Base-by-base conservation (phyloP, 2,113 vertebrate genomes). In the Mobula birostris region DNA sequence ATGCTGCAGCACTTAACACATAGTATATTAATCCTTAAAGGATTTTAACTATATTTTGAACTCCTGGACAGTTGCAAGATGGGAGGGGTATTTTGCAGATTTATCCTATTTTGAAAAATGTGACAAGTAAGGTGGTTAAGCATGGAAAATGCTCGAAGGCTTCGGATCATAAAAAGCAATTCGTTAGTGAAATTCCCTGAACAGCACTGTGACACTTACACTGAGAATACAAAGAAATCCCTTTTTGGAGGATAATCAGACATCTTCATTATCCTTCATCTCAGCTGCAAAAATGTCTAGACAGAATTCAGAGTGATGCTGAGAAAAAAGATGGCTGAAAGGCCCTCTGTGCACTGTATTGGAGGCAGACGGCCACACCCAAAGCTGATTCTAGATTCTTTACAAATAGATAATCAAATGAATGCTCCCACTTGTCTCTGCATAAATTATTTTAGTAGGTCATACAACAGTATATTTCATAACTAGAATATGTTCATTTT, bases 301-400 rank as follows among this genome's bases (percentile, higher is more conserved):
- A 97, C 96, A 96, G 96, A 95, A 96, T 94, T 72, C 12, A 93
- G 66, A 29, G 94, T 94, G 95, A 96, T 96, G 95, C 96, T 94
- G 95, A 96, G 90, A 24, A 93, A 96, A 96, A 98, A 98, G 96
- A 98, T 98, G 97, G 97, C 97, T 97, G 97, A 95, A 97, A 96
- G 95, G 80, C 95, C 83, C 95, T 68, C 61, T 68, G 61, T 68
- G 29, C 61, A 63, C 85, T 95, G 94, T 96, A 96, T 93, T 87
- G 27, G 94, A 93, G 56, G 80, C 95, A 95, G 94, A 95, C 95
- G 96, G 96, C 97, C 97, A 97, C 97, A 97, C 97, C 97, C 97
- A 96, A 95, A 94, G 70, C 95, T 94, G 92, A 94, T 74, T 95
- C 95, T 83, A 94, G 94, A 96, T 95, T 93, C 36, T 94, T 95